Evolutionary conservation across 2,888 invertebrate genomes (phyloP), one percentile per base, ranked within the genome.

Genomic region (Drosophila neutralis): DNA sequence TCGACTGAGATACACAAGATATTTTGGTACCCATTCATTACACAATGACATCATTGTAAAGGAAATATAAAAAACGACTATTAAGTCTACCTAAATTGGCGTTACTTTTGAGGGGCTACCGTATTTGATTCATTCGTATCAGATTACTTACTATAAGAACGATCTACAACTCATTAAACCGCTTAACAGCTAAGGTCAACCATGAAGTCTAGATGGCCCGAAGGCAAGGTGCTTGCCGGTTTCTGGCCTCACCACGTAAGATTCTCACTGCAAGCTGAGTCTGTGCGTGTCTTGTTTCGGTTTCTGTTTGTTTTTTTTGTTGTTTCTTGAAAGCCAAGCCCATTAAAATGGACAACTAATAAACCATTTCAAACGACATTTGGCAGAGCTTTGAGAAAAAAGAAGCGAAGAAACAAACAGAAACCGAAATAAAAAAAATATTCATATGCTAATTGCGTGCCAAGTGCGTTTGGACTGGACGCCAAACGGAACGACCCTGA

Each of bases 391-490:
- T 61, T 53, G 31, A 29, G 48, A 29, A 49, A 35, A 27, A 36
- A 69, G 54, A 62, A 60, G 11, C 40, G 24, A 29, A 15, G 18
- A 56, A 27, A 56, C 38, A 5, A 38, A 53, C 45, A 64, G 21
- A 71, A 38, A 70, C 48, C 42, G 11, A 42, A 58, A 36, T 61
- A 59, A 60, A 58, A 80, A 63, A 54, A 58, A 59, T 73, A 73
- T 87, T 84, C 76, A 69, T 87, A 87, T 83, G 88, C 77, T 84
- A 87, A 83, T 80, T 81, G 81, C 78, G 87, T 82, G 78, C 87
- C 80, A 82, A 84, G 82, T 75, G 80, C 80, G 76, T 69, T 56
- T 68, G 82, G 65, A 70, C 67, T 68, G 82, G 65, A 70, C 67
- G 59, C 73, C 74, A 82, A 74, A 78, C 61, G 85, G 83, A 87